These are phyloP conservation scores for Lutraria lutraria DNA, from an alignment of 2,888 invertebrate species.

Conservation along the genomic window DNA sequence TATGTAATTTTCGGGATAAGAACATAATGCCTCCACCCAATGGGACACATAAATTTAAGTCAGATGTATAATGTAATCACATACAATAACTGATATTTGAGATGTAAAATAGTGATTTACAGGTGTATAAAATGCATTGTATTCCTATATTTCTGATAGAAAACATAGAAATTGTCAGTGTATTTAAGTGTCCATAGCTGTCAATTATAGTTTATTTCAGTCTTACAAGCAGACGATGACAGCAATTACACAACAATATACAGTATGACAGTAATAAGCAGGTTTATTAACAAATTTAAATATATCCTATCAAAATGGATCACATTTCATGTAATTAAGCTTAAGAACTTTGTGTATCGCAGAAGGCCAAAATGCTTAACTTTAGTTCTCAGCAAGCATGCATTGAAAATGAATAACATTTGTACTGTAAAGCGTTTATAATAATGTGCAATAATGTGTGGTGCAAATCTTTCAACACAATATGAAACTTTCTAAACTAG, in stretches of 20 bases:
- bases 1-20: not conserved
- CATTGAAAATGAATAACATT: not conserved
- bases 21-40: not conserved
- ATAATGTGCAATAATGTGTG: no score
- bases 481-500: no score
- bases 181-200: not conserved
- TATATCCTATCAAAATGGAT: not conserved
- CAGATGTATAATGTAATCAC: not conserved
- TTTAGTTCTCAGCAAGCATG: not conserved
- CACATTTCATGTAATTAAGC: not conserved
- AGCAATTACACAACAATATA: not conserved
- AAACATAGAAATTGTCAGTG: not conserved
- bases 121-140: constrained; percentile 18
- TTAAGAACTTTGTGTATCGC: not conserved
- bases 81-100: not conserved
- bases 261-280: not conserved
- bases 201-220: not conserved
- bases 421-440: no score
- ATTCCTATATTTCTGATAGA: not conserved
- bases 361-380: not conserved
- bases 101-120: not conserved
- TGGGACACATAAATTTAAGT: not conserved
- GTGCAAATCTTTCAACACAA: no score
- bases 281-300: not conserved
- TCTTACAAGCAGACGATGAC: not conserved